A percentile compares a stretch with the other conserved stretches of the same genome.
These are phyloP conservation scores for Acronicta aceris DNA, from an alignment of 2,888 invertebrate species.

Conservation along the genomic window DNA sequence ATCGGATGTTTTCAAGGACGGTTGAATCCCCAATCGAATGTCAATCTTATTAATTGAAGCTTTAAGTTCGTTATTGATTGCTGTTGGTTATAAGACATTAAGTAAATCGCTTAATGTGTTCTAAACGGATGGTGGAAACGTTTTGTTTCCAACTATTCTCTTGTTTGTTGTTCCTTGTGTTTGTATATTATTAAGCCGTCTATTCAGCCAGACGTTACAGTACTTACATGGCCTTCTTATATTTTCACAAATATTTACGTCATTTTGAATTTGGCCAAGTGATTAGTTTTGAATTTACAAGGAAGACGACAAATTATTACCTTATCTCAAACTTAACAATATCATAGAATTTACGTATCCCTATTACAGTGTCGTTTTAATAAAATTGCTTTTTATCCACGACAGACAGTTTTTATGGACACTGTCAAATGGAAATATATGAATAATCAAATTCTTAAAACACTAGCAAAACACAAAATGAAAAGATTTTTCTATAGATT, in stretches of 20 bases:
- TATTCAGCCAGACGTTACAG: constrained; percentile 33
- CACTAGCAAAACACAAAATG: too few species aligned
- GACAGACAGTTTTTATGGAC: too few species aligned
- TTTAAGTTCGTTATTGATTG: constrained; percentile 62
- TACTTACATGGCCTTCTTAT: constrained; percentile 14
- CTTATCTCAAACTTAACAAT: too few species aligned
- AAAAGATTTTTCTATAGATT: too few species aligned
- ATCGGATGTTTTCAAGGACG: constrained; percentile 54
- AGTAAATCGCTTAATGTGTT: constrained; percentile 85
- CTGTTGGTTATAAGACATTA: constrained; percentile 69
- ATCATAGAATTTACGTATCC: too few species aligned
- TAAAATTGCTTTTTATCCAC: too few species aligned
- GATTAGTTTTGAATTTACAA: background rate
- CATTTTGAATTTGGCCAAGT: constrained; percentile 1
- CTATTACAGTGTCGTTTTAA: too few species aligned
- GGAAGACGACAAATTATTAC: background rate
- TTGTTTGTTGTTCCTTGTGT: constrained; percentile 59
- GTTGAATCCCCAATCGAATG: constrained; percentile 65
- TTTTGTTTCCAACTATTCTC: constrained; percentile 74
- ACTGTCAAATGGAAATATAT: too few species aligned
- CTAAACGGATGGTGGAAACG: constrained; percentile 78
- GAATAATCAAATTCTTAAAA: too few species aligned
- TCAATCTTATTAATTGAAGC: constrained; percentile 74
- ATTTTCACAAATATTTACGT: constrained; percentile 3
- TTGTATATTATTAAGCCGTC: constrained; percentile 56